Evolutionary conservation across 2,797 vertebrate genomes (phyloP).

Genomic region (Macroramphosus scolopax): DNA sequence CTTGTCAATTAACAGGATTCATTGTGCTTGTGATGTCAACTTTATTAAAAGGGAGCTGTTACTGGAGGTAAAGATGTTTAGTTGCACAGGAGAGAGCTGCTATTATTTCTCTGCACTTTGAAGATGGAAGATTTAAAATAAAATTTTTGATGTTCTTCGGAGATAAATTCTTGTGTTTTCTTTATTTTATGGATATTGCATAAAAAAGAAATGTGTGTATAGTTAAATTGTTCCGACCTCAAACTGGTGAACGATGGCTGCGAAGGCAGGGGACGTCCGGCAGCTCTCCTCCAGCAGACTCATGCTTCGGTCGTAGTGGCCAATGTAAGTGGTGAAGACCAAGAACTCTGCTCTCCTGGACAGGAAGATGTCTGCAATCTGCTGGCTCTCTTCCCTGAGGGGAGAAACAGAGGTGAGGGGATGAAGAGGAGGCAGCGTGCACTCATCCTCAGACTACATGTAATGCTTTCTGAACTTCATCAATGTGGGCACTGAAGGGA

Average conservation of each 20-base stretch:
- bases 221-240: constrained; percentile 78
- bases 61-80: no score
- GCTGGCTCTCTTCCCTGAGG: constrained; percentile 86
- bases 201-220: no score
- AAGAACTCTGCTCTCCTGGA: constrained; percentile 83
- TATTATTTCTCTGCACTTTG: no score
- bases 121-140: no score
- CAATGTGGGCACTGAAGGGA: not conserved
- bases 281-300: constrained; percentile 86
- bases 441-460: not conserved
- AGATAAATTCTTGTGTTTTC: no score
- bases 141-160: no score
- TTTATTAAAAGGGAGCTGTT: no score
- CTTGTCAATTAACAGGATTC: no score
- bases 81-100: no score
- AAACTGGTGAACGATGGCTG: constrained; percentile 79
- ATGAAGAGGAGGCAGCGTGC: not conserved
- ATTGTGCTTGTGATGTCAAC: no score
- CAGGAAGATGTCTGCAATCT: constrained; percentile 89
- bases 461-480: constrained; percentile 6
- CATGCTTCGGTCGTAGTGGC: constrained; percentile 87
- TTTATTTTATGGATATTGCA: no score
- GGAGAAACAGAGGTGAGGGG: constrained; percentile 9
- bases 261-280: constrained; percentile 76
- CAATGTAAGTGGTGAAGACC: constrained; percentile 86